Evolutionary conservation across 2,797 vertebrate species (phyloP).

Genomic region (Mareca strepera): DNA sequence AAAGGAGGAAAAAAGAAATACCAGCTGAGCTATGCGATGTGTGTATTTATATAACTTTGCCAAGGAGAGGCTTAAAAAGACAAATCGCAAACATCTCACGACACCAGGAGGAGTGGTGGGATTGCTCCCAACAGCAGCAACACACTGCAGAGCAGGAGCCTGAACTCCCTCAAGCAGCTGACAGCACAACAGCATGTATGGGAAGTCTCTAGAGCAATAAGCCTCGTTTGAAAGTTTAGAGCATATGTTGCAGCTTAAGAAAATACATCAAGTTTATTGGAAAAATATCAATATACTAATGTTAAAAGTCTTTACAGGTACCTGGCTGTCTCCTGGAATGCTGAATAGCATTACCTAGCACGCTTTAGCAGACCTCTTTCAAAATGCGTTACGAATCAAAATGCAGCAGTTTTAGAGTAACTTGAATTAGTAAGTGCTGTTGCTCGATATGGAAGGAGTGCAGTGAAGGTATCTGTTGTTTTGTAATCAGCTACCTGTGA

Average conservation of each 20-base stretch:
- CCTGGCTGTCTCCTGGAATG: background rate
- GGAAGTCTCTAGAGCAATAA: background rate
- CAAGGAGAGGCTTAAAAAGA: background rate
- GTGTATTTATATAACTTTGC: background rate
- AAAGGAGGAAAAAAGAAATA: background rate
- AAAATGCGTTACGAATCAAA: background rate
- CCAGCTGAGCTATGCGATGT: background rate
- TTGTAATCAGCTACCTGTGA: constrained; percentile 24
- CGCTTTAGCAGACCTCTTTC: background rate
- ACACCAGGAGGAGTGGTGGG: background rate
- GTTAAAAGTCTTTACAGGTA: background rate
- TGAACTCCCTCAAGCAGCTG: background rate
- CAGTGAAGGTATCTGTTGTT: background rate
- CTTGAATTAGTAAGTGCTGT: background rate
- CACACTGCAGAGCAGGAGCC: background rate
- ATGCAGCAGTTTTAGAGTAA: background rate
- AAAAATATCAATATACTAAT: background rate
- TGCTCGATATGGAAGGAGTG: background rate
- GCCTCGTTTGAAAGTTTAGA: background rate
- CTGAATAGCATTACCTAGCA: background rate
- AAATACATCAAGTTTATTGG: background rate
- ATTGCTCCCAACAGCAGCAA: background rate
- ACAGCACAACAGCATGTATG: background rate
- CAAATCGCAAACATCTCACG: background rate
- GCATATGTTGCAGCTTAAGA: background rate